Base-by-base conservation (phyloP, 2,888 invertebrate genomes). In the Tridacna crocea region DNA sequence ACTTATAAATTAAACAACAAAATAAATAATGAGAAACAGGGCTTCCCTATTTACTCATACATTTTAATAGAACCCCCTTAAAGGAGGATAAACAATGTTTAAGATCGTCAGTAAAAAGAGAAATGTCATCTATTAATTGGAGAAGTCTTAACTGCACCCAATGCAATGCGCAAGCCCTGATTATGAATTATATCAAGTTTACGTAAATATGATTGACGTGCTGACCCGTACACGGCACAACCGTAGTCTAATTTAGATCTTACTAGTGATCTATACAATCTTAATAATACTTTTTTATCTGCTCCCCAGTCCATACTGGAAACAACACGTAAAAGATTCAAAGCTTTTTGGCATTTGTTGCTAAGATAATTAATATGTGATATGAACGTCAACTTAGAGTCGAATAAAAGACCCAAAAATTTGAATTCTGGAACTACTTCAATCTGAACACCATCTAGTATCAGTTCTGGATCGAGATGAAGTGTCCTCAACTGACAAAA, bases 401-500 rank as follows among this genome's bases (percentile, higher is more conserved):
- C 87, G 77, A 87, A 85, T 22, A 79, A 68, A 15, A 81, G 24
- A 1, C 87, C 87, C 0, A 79, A 48, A 68, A 81, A 83, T 73
- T 83, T 87, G 6, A 63, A 48, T 47, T 80, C 58, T 15, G 36
- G 36, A 8, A 36, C 36, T 2, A 36, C 36, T 24, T 19, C n/a
- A 12, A 60, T 60, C n/a, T n/a, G 60, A 12, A 47, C 46, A 6
- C 15, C 68, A 68, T 46, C 68, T 12, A 46, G 22, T 3, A 15
- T 17, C 15, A 80, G 60, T 11, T 61, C 79, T 12, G 82, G 86
- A 48, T 83, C 80, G 0, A 17, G 3, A 47, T 84, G 76, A 47
- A 24, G 1, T 47, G 47, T 80, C 51, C 82, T 47, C 8, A 24
- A 12, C 61, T 61, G 61, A 51, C 78, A 80, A n/a, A 82, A 80